Base-by-base conservation (phyloP, 2,113 vertebrate species). In the Cacatua alba region DNA sequence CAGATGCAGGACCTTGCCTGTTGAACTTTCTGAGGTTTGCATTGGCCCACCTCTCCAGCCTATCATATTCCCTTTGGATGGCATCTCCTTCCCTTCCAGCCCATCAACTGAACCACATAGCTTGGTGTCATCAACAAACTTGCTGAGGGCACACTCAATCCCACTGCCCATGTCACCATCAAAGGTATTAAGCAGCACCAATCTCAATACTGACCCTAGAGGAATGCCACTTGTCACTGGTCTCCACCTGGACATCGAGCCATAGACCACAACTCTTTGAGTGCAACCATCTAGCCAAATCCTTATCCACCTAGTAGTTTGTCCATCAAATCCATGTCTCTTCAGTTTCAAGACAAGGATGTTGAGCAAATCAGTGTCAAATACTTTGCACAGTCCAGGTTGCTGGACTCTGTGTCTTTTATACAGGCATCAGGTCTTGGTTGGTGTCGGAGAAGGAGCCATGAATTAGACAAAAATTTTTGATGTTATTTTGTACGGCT, bases 391-490 rank as follows among this genome's bases (percentile, higher is more conserved):
- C 57, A 59, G 33, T 24, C 57, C 33, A 59, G 55, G 55, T 59
- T 59, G n/a, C n/a, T 48, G 7, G 8, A 33, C 33, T 46, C 31
- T 67, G 2, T 26, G 19, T 44, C 23, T 70, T 70, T 82, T 67
- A 37, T 25, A 7, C 10, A 59, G 26, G 4, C 4, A 0, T 44
- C 51, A 49, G 0, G 2, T 74, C 64, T 52, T 81, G 41, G 55
- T 62, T 3, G 5, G 6, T 53, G 5, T 44, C 67, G 7, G 13
- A 90, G n/a, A 67, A 75, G n/a, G 6, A 78, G 35, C 3, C 4
- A 5, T 28, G 60, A 16, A 16, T 63, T 64, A 55, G 12, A 55
- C 3, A 0, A 59, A 25, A 0, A 10, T 10, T 21, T 59, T 49
- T 49, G 2, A 3, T 59, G 71, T 26, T 49, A n/a, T 55, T 77